Percentiles rank a stretch among this genome's conserved stretches.
These are phyloP conservation scores for Ibidorhyncha struthersii DNA, from an alignment of 2,113 vertebrate genomes.

Conservation along the genomic window DNA sequence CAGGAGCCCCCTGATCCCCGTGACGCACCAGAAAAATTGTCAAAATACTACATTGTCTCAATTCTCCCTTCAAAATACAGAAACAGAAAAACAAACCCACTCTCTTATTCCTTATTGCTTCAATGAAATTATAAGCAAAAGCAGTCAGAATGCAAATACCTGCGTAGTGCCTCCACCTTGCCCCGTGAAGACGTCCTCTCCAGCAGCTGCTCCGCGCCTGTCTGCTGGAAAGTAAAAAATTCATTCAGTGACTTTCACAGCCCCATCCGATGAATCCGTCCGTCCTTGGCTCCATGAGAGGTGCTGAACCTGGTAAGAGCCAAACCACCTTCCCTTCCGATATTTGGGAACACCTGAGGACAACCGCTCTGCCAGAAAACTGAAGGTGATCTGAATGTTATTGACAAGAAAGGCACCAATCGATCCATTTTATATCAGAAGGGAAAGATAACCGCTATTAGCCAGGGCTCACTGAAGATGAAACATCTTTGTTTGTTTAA, in stretches of 20 bases:
- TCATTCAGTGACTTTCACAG: rapidly evolving
- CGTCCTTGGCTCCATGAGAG: not conserved
- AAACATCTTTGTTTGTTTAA: not conserved
- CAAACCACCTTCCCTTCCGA: not conserved
- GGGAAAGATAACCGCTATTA: not conserved
- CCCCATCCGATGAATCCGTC: rapidly evolving
- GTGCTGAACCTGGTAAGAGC: not conserved
- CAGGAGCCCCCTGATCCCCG: not conserved
- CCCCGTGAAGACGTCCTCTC: too few species aligned
- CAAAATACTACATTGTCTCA: not conserved
- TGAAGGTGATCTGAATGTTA: not conserved
- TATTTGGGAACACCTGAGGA: not conserved
- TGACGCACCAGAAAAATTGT: not conserved
- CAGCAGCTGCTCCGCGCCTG: not conserved
- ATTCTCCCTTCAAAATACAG: not conserved
- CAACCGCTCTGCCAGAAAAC: not conserved
- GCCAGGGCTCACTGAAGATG: not conserved
- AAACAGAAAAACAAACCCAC: not conserved
- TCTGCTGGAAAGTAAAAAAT: too few species aligned
- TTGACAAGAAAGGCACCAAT: not conserved
- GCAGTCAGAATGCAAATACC: rapidly evolving
- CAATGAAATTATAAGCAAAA: rapidly evolving
- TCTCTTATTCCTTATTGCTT: not conserved
- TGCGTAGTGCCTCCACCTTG: rapidly evolving
- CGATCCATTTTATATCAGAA: not conserved